Evolutionary conservation across 2,888 invertebrate species (phyloP).

Genomic region (Adineta ricciae): DNA sequence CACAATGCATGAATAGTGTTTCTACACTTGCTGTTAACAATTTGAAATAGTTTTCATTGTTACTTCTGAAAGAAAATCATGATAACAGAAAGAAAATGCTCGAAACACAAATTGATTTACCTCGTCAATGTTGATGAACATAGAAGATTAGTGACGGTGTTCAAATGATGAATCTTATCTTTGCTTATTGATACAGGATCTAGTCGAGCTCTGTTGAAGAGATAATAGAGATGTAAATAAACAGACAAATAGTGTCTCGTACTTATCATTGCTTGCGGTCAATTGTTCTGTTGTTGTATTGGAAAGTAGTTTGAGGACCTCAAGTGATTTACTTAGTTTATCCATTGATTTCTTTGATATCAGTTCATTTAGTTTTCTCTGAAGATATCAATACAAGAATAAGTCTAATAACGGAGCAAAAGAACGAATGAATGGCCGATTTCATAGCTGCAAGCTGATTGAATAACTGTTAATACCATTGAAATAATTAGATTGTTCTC

Average conservation of each 20-base stretch:
- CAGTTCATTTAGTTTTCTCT: background rate
- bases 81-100: background rate
- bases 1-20: background rate
- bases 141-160: background rate
- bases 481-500: too few species aligned
- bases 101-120: background rate
- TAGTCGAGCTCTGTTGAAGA: background rate
- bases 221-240: background rate
- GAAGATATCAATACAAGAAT: background rate
- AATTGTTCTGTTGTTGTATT: background rate
- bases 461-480: too few species aligned
- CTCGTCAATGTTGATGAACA: background rate
- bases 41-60: conserved; percentile 13
- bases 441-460: too few species aligned
- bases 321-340: conserved; percentile 1
- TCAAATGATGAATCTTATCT: conserved; percentile 14
- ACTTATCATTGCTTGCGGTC: background rate
- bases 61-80: background rate
- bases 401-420: too few species aligned
- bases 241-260: background rate
- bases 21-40: background rate
- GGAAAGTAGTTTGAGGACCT: background rate
- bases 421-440: too few species aligned
- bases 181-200: background rate
- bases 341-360: background rate